These are phyloP conservation scores for Leucania comma DNA, from an alignment of 2,888 invertebrate species.

Conservation along the genomic window DNA sequence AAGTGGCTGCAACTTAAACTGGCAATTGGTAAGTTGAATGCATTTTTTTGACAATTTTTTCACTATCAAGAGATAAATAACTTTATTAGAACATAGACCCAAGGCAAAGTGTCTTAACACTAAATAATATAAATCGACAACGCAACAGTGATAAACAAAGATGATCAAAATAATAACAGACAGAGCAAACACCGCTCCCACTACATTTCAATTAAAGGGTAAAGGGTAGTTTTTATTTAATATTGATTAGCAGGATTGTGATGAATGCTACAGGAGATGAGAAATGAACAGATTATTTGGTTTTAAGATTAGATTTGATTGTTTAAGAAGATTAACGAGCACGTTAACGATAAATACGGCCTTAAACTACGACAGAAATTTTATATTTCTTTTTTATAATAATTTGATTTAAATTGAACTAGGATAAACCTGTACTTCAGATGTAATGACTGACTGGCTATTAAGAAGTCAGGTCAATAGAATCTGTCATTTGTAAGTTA, in stretches of 20 bases:
- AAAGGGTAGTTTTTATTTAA: neutral
- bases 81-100: neutral
- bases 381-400: no score
- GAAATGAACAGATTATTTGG: neutral
- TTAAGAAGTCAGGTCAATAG: no score
- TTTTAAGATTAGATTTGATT: no score
- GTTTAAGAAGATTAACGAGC: no score
- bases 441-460: no score
- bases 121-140: neutral
- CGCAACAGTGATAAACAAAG: neutral
- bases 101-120: neutral
- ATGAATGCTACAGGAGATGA: neutral
- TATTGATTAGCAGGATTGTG: neutral
- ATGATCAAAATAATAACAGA: neutral
- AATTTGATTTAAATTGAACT: no score
- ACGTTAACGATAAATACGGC: no score
- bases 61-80: no score
- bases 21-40: slow-evolving; percentile 8
- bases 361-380: no score
- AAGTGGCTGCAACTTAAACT: slow-evolving; percentile 13
- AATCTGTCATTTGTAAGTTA: no score
- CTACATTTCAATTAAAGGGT: neutral
- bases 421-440: no score
- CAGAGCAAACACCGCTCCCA: neutral
- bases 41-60: neutral